A percentile compares a stretch with the other conserved stretches of the same genome.
phyloP scores from a whole-genome alignment of 2,113 vertebrate genomes.

The Columba livia region DNA sequence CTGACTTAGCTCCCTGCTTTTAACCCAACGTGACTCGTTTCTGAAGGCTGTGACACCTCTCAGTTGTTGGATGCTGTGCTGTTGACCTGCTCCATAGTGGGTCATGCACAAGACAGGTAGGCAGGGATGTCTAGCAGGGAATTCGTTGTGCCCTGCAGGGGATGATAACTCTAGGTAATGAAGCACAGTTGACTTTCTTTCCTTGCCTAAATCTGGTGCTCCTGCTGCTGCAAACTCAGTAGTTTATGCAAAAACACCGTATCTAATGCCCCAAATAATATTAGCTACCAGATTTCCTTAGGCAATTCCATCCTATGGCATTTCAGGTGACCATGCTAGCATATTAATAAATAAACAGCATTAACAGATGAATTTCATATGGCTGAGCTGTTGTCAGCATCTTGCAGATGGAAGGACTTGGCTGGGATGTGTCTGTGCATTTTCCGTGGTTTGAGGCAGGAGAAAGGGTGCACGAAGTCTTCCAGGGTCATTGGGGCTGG shows the following conservation, averaged over 20 bases:
- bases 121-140: background rate
- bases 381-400: background rate
- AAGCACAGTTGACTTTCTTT: background rate
- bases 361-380: background rate
- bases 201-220: background rate
- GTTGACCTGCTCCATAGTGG: rapidly evolving
- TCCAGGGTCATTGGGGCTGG: background rate
- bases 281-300: background rate
- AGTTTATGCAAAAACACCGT: background rate
- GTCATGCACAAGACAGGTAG: background rate
- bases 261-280: background rate
- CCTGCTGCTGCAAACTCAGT: background rate
- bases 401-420: background rate
- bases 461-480: background rate
- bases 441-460: background rate
- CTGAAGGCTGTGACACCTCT: background rate
- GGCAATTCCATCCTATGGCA: background rate
- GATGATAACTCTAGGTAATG: background rate
- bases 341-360: background rate
- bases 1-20: background rate
- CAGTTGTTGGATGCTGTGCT: background rate
- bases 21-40: background rate
- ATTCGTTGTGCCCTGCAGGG: background rate
- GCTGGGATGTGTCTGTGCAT: background rate
- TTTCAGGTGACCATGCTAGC: background rate